Base-by-base conservation (phyloP, 2,113 vertebrate genomes). In the Strix uralensis region DNA sequence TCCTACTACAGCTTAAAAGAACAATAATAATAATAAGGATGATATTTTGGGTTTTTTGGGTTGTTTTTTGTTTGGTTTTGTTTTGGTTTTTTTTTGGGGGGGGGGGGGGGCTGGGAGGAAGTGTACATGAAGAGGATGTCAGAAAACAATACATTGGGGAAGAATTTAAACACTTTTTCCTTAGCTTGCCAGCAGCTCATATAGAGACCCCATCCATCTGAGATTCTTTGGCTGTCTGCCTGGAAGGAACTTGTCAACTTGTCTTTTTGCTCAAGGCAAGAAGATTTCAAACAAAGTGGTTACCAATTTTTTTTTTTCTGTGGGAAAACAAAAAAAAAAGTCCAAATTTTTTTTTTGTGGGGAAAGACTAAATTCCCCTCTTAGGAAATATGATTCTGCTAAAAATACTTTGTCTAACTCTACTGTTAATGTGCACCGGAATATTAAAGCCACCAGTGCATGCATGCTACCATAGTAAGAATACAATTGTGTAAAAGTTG, bases 241-340 rank as follows among this genome's bases (percentile, higher is more conserved):
- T 96, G 57, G 93, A 96, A 97, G 93, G 82, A 94, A 83, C 92
- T 86, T 86, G 92, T 95, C 93, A 97, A 91, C 78, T 96, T 93
- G 59, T 67, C 75, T 93, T 92, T 86, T 88, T 93, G 71, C 94
- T 94, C 90, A 77, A 78, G 83, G 92, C 94, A 91, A 93, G 40
- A 73, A 96, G 72, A 92, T 59, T 92, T 95, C 55, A 94, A 95
- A 87, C 79, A 86, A 88, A 95, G 69, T n/a, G 29, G 72, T 71
- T 86, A 90, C 51, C 40, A 46, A 88, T 94, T 38, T 47, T 83
- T 83, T 83, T 83, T 40, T 73, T 75, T 54, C 6, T 1, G 32
- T 3, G 23, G 55, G 44, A 46, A 46, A 46, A 46, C 44, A 11
- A 49, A 42, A 54, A 66, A 57, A 30, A 20, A 42, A 66, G 4